Base-by-base conservation (phyloP, 1,140 invertebrate genomes). In the Saccostrea echinata region DNA sequence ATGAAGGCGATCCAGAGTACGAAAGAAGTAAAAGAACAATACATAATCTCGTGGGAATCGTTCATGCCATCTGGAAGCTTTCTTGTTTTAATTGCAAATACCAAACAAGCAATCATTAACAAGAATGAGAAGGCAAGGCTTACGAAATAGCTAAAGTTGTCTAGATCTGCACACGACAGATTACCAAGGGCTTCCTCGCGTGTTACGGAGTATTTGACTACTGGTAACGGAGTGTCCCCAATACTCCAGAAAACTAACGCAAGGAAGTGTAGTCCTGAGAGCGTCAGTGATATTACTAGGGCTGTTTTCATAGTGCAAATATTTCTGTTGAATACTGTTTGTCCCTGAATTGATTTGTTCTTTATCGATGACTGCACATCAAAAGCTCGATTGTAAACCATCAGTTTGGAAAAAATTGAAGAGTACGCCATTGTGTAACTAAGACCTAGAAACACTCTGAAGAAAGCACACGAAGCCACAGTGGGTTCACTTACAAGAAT, bases 311-410 rank as follows among this genome's bases (percentile, higher is more conserved):
- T 64, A 16, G 30, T 80, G 18, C 55, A 84, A n/a, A 85, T 30
- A 30, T 53, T 86, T 43, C 43, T 52, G 9, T 51, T 24, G 4
- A 64, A 27, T 64, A 71, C 76, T 51, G 85, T 71, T 8, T 64
- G 33, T 53, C 86, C 52, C 82, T 89, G 51, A 71, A 87, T 71
- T 27, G 80, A 52, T 84, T 86, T 83, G 35, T 82, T 80, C 18
- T 88, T 85, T 80, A 83, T 21, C 21, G 71, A 57, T 43, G 53
- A 53, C 85, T 86, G 57, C 97, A 97, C 97, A 90, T 97, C 97
- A 95, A 99, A 99, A 91, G 99, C 98, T 52, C 98, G 95, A 6
- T 97, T 96, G 88, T 99, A 99, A 33, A 92, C 96, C 95, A 98
- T 99, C 11, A 98, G 98, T 21, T 96, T 97, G 3, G 98, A 98